phyloP scores from a whole-genome alignment of 1,140 invertebrate genomes.

The Bombyx mandarina region DNA sequence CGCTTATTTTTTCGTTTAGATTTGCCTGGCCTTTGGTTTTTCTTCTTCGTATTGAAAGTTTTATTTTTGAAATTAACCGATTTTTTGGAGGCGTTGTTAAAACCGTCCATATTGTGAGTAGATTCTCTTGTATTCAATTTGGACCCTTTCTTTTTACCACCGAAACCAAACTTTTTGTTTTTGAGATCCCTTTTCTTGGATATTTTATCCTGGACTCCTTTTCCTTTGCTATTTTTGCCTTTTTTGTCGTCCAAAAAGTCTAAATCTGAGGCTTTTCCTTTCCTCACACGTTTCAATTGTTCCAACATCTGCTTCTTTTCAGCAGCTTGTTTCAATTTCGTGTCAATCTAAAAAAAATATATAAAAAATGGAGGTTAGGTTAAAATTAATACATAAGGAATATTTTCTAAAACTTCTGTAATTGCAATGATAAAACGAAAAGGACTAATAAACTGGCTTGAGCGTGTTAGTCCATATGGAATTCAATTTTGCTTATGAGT shows the following conservation, averaged over 20 bases:
- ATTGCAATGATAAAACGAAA: too few relatives aligned
- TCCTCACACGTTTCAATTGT: constrained; percentile 87
- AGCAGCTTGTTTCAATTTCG: constrained; percentile 81
- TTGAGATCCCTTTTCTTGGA: constrained; percentile 76
- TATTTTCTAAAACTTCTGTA: too few relatives aligned
- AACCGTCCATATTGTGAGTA: constrained; percentile 76
- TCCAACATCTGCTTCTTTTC: constrained; percentile 87
- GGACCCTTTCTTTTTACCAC: constrained; percentile 92
- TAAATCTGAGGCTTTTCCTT: constrained; percentile 83
- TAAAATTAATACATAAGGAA: too few relatives aligned
- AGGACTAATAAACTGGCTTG: too few relatives aligned
- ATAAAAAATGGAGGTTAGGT: neutral
- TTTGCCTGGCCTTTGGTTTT: constrained; percentile 74
- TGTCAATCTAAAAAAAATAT: constrained; percentile 79
- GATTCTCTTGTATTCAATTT: constrained; percentile 93
- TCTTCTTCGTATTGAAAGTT: constrained; percentile 48
- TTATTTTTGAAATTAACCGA: constrained; percentile 50
- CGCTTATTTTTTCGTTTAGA: constrained; percentile 74
- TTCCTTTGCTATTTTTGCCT: constrained; percentile 64
- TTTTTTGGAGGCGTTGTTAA: constrained; percentile 65
- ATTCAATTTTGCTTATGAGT: too few relatives aligned
- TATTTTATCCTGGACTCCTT: constrained; percentile 63
- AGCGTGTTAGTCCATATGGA: too few relatives aligned
- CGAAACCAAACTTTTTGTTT: constrained; percentile 94
- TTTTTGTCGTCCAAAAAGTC: constrained; percentile 88